phyloP scores from a whole-genome alignment of 2,888 invertebrate genomes.

The Stenoptilia bipunctidactyla region DNA sequence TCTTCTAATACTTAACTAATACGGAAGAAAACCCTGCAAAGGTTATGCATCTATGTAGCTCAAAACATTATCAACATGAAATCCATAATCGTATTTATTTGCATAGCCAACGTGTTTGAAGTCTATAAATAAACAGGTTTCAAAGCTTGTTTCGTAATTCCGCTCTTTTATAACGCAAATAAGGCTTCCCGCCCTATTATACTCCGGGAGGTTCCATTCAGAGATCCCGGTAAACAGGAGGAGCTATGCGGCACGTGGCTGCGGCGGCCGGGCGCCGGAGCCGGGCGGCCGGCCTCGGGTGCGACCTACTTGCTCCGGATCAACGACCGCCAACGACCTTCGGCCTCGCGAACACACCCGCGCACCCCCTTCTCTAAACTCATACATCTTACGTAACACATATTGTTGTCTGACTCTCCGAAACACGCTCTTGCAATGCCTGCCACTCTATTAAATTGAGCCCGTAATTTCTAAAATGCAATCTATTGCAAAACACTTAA shows the following conservation, averaged over 20 bases:
- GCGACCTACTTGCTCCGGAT: constrained; percentile 53
- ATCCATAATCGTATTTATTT: too few species aligned
- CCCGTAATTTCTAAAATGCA: neutral
- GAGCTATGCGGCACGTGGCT: constrained; percentile 22
- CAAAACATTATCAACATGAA: too few species aligned
- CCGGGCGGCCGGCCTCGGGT: constrained; percentile 22
- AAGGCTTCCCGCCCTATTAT: neutral
- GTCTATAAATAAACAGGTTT: too few species aligned
- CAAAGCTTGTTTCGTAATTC: too few species aligned
- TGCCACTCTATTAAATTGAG: neutral
- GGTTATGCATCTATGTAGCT: too few species aligned
- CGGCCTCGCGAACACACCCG: constrained; percentile 41
- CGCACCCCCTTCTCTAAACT: constrained; percentile 37
- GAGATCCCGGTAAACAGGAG: neutral
- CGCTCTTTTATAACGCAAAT: too few species aligned
- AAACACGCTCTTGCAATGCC: neutral
- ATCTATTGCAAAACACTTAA: neutral
- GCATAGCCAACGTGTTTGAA: too few species aligned
- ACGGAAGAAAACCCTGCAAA: too few species aligned
- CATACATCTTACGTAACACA: constrained; percentile 15
- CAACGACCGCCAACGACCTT: constrained; percentile 64
- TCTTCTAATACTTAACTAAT: too few species aligned
- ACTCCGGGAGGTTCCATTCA: neutral
- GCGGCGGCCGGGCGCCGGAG: constrained; percentile 11
- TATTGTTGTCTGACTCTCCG: constrained; percentile 30